A percentile compares a stretch with the other conserved stretches of the same genome.
Evolutionary conservation across 1,140 invertebrate genomes (phyloP).

Genomic region (Kradibia gibbosae): DNA sequence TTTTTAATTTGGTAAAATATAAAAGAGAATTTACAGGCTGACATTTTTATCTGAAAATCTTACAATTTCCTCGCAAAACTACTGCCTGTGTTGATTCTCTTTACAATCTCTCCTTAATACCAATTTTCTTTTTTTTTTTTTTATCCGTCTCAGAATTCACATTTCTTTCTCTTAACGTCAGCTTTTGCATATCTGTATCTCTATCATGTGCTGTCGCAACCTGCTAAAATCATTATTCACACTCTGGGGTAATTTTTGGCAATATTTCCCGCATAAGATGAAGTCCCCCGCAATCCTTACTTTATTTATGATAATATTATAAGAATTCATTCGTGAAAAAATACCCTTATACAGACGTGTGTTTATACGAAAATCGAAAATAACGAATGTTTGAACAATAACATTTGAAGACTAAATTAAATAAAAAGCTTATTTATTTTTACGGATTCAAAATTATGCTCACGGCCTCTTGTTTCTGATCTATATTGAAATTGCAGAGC

Average conservation of each 20-base stretch:
- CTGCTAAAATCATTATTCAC: constrained; percentile 1
- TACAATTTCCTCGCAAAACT: constrained; percentile 33
- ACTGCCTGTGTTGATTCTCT: constrained; percentile 60
- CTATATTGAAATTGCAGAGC: too few relatives aligned
- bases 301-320: neutral
- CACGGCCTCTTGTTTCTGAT: too few relatives aligned
- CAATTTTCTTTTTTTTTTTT: constrained; percentile 15
- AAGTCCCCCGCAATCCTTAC: neutral
- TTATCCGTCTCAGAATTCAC: neutral
- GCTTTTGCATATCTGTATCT: neutral
- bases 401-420: neutral
- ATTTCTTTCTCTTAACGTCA: neutral
- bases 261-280: neutral
- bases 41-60: constrained; percentile 35
- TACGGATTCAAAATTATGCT: too few relatives aligned
- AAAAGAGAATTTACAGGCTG: constrained; percentile 34
- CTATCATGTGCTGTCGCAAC: neutral
- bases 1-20: neutral
- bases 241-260: neutral
- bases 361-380: neutral
- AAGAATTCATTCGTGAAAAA: neutral
- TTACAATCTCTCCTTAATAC: constrained; percentile 35
- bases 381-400: neutral
- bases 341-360: neutral
- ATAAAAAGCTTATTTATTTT: neutral